Percentiles rank a stretch among this genome's conserved stretches.
phyloP scores from a whole-genome alignment of 1,140 invertebrate genomes.

The Penaeus indicus region DNA sequence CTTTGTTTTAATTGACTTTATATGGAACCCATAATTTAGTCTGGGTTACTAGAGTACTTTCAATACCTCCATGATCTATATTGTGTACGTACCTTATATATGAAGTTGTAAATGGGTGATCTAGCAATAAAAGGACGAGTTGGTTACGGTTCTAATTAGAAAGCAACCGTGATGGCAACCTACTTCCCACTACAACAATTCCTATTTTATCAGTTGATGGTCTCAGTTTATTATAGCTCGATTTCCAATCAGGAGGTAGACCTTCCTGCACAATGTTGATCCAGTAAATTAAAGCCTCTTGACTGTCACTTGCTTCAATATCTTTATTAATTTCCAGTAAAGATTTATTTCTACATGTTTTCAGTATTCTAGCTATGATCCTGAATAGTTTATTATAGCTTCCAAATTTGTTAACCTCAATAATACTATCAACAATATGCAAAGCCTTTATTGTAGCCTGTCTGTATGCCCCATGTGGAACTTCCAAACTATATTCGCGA shows the following conservation, averaged over 20 bases:
- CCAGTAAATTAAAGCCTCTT: constrained; percentile 23
- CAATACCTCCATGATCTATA: constrained; percentile 2
- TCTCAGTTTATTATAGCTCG: too few relatives aligned
- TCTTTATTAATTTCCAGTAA: background rate
- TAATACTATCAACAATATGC: background rate
- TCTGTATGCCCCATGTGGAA: too few relatives aligned
- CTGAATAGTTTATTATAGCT: background rate
- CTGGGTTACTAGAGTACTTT: background rate
- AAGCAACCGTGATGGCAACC: too few relatives aligned
- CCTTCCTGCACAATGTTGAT: too few relatives aligned
- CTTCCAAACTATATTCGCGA: too few relatives aligned
- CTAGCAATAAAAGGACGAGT: too few relatives aligned
- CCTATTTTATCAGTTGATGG: too few relatives aligned
- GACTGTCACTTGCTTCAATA: background rate
- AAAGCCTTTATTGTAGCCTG: too few relatives aligned
- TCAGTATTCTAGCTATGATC: background rate
- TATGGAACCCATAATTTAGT: background rate
- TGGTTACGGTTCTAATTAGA: too few relatives aligned
- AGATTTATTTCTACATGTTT: background rate
- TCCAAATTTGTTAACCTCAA: background rate
- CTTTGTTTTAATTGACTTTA: constrained; percentile 16
- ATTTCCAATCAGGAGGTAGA: too few relatives aligned
- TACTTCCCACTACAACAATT: too few relatives aligned
- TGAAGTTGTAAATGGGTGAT: background rate
- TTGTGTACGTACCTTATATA: constrained; percentile 20